These are phyloP conservation scores for Elymnias hypermnestra DNA, from an alignment of 1,140 invertebrate genomes.

Conservation along the genomic window DNA sequence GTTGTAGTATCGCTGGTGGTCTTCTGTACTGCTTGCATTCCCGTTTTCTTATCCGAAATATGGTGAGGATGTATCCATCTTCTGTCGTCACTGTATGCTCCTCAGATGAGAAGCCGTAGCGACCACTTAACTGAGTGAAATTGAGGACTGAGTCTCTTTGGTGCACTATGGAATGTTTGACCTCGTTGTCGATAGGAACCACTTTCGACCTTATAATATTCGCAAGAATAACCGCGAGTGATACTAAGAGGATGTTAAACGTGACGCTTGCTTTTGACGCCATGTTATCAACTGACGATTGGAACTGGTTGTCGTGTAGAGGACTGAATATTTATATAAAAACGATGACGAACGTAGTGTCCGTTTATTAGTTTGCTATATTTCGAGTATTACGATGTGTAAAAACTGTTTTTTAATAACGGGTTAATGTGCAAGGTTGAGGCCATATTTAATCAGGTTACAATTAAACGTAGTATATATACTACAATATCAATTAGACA, in stretches of 20 bases:
- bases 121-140: constrained; percentile 32
- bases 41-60: constrained; percentile 60
- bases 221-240: constrained; percentile 19
- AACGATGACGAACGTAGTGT: not conserved
- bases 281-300: constrained; percentile 39
- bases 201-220: constrained; percentile 13
- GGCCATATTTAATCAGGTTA: no score
- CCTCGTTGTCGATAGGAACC: constrained; percentile 20
- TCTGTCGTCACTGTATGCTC: constrained; percentile 52
- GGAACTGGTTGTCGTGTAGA: not conserved
- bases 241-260: constrained; percentile 24
- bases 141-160: constrained; percentile 27
- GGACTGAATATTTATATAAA: not conserved
- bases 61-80: constrained; percentile 72
- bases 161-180: constrained; percentile 27
- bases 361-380: not conserved
- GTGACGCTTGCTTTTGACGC: constrained; percentile 34
- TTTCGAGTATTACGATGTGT: no score
- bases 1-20: constrained; percentile 61
- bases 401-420: no score
- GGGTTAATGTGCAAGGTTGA: no score
- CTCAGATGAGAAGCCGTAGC: constrained; percentile 39
- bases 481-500: no score
- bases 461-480: no score
- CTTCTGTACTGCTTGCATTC: constrained; percentile 18